Conservation (phyloP, 2,888 invertebrate genomes). For the Cecidostiba fungosa region DNA sequence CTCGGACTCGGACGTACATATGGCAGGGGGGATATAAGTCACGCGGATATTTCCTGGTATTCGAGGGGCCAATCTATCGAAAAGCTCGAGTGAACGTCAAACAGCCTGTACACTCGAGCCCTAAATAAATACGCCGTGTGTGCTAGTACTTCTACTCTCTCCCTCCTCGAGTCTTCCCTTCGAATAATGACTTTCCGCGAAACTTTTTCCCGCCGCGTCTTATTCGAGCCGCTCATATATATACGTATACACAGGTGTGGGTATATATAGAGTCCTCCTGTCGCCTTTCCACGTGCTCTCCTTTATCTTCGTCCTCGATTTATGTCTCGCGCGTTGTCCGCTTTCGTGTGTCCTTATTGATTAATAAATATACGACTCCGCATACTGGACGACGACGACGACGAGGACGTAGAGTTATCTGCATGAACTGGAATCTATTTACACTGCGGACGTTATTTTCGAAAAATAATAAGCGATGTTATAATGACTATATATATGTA, state of each 20-base stretch:
- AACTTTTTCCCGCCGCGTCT: background rate
- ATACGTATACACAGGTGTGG: background rate
- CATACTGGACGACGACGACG: background rate
- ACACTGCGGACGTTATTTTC: background rate
- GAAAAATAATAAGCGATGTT: no score
- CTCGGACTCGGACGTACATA: background rate
- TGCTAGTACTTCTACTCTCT: background rate
- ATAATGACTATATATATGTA: no score
- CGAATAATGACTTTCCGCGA: constrained; percentile 43
- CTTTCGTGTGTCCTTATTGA: constrained; percentile 1
- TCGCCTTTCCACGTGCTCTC: background rate
- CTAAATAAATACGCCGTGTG: constrained; percentile 38
- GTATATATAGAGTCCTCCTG: background rate
- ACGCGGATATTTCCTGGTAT: constrained; percentile 13
- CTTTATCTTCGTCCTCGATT: background rate
- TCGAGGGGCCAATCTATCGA: constrained; percentile 29
- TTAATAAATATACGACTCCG: constrained; percentile 11
- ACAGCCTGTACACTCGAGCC: constrained; percentile 41
- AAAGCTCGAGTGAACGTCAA: constrained; percentile 53
- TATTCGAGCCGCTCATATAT: background rate
- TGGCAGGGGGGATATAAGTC: constrained; percentile 33
- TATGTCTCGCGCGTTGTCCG: background rate
- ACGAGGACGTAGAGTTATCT: no score
- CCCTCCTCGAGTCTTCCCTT: constrained; percentile 5
- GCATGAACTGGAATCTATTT: background rate